A percentile compares a stretch with the other conserved stretches of the same genome.
phyloP scores from a whole-genome alignment of 2,113 vertebrate genomes.

The Mastomys coucha region DNA sequence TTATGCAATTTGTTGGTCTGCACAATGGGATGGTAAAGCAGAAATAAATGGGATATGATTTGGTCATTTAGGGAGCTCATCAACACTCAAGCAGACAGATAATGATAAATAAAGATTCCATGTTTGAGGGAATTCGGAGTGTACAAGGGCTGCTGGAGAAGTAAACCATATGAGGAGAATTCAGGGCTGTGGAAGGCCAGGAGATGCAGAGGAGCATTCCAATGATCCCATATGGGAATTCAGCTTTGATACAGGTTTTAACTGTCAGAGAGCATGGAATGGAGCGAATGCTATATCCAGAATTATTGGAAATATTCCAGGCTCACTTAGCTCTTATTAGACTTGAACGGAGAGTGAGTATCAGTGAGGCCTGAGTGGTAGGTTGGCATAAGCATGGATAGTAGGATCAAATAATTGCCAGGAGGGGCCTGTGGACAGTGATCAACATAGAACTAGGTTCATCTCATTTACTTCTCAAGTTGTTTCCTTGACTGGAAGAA shows the following conservation, averaged over 20 bases:
- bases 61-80: background rate
- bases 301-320: background rate
- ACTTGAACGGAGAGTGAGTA: background rate
- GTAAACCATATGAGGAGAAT: background rate
- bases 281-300: too few relatives aligned
- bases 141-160: background rate
- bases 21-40: background rate
- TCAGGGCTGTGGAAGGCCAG: background rate
- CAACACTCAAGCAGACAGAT: background rate
- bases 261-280: background rate
- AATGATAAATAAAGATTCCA: background rate
- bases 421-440: background rate
- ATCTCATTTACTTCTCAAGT: background rate
- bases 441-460: background rate
- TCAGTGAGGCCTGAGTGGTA: background rate
- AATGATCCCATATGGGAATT: background rate
- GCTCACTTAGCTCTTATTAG: background rate
- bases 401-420: background rate
- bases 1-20: background rate
- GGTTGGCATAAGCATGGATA: background rate
- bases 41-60: background rate
- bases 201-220: background rate
- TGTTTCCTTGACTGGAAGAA: background rate
- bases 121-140: background rate
- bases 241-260: background rate